A percentile compares a stretch with the other conserved stretches of the same genome.
Evolutionary conservation across 1,140 invertebrate genomes (phyloP).

Genomic region (Hypothenemus hampei): DNA sequence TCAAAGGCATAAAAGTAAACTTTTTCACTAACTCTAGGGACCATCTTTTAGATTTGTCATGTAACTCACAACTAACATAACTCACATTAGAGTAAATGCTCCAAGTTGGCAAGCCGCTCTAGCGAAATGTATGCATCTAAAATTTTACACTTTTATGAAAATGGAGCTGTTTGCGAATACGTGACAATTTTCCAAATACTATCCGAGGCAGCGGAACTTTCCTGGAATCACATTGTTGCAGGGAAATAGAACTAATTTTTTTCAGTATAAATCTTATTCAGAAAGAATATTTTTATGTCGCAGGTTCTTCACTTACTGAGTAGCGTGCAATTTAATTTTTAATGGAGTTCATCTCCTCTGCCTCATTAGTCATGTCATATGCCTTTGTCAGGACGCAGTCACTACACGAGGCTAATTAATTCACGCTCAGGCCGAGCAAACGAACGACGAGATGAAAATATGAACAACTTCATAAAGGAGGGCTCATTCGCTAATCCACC

Average conservation of each 20-base stretch:
- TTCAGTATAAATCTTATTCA: background rate
- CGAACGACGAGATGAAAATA: background rate
- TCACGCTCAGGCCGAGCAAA: background rate
- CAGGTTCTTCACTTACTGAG: background rate
- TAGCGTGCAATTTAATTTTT: constrained; percentile 12
- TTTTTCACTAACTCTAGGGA: no score
- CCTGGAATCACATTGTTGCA: background rate
- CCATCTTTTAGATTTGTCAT: no score
- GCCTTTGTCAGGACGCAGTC: constrained; percentile 3
- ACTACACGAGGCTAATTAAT: constrained; percentile 3
- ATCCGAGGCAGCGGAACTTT: background rate
- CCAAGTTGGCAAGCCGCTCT: no score
- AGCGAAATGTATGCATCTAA: background rate
- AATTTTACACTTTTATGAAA: background rate
- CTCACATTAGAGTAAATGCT: no score
- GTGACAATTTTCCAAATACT: background rate
- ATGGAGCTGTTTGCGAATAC: background rate
- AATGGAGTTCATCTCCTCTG: constrained; percentile 12
- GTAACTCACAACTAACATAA: no score
- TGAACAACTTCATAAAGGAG: background rate
- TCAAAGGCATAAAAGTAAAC: background rate
- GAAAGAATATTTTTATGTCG: background rate
- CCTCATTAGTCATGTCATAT: constrained; percentile 11
- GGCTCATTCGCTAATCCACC: background rate
- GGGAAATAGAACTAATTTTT: background rate